A percentile compares a stretch with the other conserved stretches of the same genome.
These are phyloP conservation scores for Picathartes gymnocephalus DNA, from an alignment of 2,113 vertebrate genomes.

Conservation along the genomic window DNA sequence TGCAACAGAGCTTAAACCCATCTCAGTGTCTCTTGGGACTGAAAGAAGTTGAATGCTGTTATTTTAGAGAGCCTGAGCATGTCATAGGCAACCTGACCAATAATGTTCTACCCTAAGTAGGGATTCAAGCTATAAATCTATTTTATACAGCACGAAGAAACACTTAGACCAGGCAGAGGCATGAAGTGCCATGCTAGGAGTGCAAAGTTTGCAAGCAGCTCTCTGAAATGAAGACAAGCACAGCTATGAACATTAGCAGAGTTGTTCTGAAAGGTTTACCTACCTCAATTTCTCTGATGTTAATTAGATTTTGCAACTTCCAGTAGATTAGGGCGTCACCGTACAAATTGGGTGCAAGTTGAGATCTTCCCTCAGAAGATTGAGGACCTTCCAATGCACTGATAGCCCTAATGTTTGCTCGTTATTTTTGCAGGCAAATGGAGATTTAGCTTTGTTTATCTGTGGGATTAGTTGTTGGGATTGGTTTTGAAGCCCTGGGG, in stretches of 20 bases:
- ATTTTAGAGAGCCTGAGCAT: not conserved
- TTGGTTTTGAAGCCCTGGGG: constrained; percentile 46
- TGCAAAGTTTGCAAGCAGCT: not conserved
- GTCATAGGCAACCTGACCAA: not conserved
- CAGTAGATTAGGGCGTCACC: not conserved
- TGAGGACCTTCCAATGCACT: not conserved
- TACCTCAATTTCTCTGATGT: not conserved
- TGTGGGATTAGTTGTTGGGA: constrained; percentile 45
- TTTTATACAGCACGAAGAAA: not conserved
- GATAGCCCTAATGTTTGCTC: constrained; percentile 53
- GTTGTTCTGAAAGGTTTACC: not conserved
- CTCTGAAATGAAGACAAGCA: not conserved
- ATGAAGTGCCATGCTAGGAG: not conserved
- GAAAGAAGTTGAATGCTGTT: not conserved
- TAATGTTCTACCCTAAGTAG: not conserved
- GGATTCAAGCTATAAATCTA: not conserved
- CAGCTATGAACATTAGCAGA: not conserved
- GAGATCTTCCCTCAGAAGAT: not conserved
- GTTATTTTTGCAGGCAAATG: constrained; percentile 45
- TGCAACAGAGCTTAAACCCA: not conserved
- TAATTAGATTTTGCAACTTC: not conserved
- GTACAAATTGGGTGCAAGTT: not conserved
- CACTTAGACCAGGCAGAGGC: not conserved
- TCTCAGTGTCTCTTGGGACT: not conserved
- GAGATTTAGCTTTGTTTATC: constrained; percentile 61